Percentiles rank a stretch among this genome's conserved stretches.
Evolutionary conservation across 2,797 vertebrate genomes (phyloP).

Genomic region (Xyrichtys novacula): DNA sequence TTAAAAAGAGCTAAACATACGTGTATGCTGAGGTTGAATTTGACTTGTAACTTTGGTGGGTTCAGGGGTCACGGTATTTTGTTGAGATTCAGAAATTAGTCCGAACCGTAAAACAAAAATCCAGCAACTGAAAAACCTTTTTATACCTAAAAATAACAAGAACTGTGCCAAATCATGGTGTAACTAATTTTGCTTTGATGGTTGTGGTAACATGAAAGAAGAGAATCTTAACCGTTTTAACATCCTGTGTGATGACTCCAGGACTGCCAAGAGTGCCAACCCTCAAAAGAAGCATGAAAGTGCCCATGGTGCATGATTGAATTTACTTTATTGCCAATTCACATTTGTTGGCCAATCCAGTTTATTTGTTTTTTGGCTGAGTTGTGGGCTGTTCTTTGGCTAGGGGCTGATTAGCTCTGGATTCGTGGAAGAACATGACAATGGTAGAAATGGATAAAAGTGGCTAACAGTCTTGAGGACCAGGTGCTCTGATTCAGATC

Average conservation of each 20-base stretch:
- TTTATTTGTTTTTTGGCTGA: conserved; percentile 84
- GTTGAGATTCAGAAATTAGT: not conserved
- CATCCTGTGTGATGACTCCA: conserved; percentile 74
- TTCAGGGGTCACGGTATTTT: not conserved
- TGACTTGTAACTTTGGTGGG: not conserved
- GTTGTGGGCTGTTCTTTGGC: conserved; percentile 70
- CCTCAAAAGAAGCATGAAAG: conserved; percentile 60
- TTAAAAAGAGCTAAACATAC: not conserved
- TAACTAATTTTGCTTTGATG: no score
- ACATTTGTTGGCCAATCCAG: conserved; percentile 81
- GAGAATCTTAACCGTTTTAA: conserved; percentile 33
- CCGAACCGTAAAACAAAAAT: no score
- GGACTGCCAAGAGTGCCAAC: conserved; percentile 73
- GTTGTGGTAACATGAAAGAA: no score
- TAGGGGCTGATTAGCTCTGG: conserved; percentile 76
- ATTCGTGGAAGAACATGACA: conserved; percentile 57
- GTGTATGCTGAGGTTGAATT: not conserved
- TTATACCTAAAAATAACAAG: no score
- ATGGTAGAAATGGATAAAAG: conserved; percentile 45
- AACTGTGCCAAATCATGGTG: no score
- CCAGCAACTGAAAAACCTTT: no score
- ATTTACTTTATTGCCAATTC: conserved; percentile 85
- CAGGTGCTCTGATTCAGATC: conserved; percentile 68
- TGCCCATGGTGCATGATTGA: conserved; percentile 77
- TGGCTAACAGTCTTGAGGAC: conserved; percentile 69